Evolutionary conservation across 2,888 invertebrate species (phyloP).

Genomic region (Homarus gammarus): DNA sequence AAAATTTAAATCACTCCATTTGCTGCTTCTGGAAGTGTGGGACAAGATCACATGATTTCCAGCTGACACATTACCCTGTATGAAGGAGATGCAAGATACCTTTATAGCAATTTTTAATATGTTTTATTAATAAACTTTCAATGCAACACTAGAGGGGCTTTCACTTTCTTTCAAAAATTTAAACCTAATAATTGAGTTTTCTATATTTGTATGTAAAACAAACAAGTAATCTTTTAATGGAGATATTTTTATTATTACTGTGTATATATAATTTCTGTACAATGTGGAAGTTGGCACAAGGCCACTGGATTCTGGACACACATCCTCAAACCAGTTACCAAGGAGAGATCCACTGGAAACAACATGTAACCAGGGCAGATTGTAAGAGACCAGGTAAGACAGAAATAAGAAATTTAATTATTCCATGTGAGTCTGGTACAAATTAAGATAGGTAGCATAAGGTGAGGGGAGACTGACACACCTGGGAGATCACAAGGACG

Average conservation of each 20-base stretch:
- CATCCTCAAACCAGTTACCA: slow-evolving; percentile 54
- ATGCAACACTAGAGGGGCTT: too few relatives aligned
- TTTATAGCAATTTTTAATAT: too few relatives aligned
- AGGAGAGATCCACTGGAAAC: neutral
- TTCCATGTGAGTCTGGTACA: slow-evolving; percentile 38
- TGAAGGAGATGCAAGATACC: too few relatives aligned
- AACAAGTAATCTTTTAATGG: neutral
- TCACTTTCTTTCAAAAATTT: too few relatives aligned
- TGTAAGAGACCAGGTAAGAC: slow-evolving; percentile 15
- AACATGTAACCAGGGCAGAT: slow-evolving; percentile 35
- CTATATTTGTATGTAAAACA: neutral
- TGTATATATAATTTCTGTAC: slow-evolving; percentile 71
- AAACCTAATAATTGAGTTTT: too few relatives aligned
- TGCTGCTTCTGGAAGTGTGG: too few relatives aligned
- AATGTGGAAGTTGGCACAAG: slow-evolving; percentile 73
- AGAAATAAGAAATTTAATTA: neutral
- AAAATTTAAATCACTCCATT: too few relatives aligned
- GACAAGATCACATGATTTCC: too few relatives aligned
- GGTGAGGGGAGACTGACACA: slow-evolving; percentile 30
- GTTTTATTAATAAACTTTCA: too few relatives aligned
- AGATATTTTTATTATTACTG: slow-evolving; percentile 45
- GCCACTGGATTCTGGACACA: slow-evolving; percentile 65
- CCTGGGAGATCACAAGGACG: slow-evolving; percentile 37
- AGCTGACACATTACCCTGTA: too few relatives aligned
- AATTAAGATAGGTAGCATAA: slow-evolving; percentile 15